Percentiles rank a stretch among this genome's conserved stretches.
These are phyloP conservation scores for Phalacrocorax aristotelis DNA, from an alignment of 2,113 vertebrate species.

Conservation along the genomic window DNA sequence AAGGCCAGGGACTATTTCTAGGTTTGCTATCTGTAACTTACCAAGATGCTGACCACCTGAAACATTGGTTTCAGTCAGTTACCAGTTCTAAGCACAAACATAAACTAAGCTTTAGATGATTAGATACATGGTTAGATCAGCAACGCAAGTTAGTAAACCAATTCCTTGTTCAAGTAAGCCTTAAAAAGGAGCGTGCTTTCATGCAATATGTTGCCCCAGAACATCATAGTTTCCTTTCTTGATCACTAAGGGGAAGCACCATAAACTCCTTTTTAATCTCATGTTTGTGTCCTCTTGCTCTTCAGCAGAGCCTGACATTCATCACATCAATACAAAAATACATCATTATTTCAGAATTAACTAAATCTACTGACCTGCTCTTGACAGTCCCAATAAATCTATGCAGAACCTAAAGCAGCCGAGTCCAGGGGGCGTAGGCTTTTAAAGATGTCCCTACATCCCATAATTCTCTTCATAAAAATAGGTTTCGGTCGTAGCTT, in stretches of 20 bases:
- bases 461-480: constrained; percentile 33
- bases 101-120: neutral
- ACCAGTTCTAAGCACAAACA: neutral
- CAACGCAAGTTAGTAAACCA: neutral
- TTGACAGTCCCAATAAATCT: neutral
- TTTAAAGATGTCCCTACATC: neutral
- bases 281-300: neutral
- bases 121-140: neutral
- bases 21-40: neutral
- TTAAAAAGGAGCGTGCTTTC: neutral
- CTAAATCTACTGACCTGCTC: neutral
- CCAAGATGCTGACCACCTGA: neutral
- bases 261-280: neutral
- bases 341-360: neutral
- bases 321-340: neutral
- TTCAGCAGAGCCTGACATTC: neutral
- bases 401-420: neutral
- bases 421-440: neutral
- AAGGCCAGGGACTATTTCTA: neutral
- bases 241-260: neutral
- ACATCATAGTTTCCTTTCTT: neutral
- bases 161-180: neutral
- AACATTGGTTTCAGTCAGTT: neutral
- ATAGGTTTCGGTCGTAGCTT: constrained; percentile 34
- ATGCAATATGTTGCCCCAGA: neutral